A percentile compares a stretch with the other conserved stretches of the same genome.
Evolutionary conservation across 2,113 vertebrate species (phyloP).

Genomic region (Rhinogobius similis): DNA sequence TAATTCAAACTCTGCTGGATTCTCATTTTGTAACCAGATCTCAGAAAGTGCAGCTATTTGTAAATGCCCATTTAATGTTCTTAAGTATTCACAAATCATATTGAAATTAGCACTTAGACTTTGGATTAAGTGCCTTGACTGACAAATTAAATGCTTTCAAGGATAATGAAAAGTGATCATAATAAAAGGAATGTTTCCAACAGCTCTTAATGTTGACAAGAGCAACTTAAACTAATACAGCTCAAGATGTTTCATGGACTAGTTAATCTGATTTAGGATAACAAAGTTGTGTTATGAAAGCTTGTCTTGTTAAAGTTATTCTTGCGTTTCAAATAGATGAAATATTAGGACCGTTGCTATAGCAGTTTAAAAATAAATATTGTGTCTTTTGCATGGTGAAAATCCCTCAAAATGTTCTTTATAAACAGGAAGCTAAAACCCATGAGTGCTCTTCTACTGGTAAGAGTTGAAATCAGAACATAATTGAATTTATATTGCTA

Average conservation of each 20-base stretch:
- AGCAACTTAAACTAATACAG: neutral
- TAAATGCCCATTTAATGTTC: too few relatives aligned
- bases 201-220: neutral
- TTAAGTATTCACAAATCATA: too few relatives aligned
- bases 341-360: neutral
- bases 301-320: neutral
- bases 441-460: too few relatives aligned
- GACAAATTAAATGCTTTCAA: neutral
- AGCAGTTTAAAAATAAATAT: neutral
- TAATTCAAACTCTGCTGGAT: too few relatives aligned
- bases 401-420: neutral
- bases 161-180: neutral
- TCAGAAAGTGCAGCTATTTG: too few relatives aligned
- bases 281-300: neutral
- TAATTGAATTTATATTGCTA: too few relatives aligned
- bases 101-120: too few relatives aligned
- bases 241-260: neutral
- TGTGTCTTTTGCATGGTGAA: neutral
- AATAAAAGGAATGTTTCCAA: neutral
- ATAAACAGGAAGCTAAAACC: too few relatives aligned
- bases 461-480: too few relatives aligned
- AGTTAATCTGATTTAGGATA: neutral
- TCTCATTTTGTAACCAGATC: too few relatives aligned
- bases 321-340: neutral
- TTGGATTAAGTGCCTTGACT: neutral